A percentile compares a stretch with the other conserved stretches of the same genome.
Evolutionary conservation across 2,113 vertebrate species (phyloP).

Genomic region (Taurulus bubalis): DNA sequence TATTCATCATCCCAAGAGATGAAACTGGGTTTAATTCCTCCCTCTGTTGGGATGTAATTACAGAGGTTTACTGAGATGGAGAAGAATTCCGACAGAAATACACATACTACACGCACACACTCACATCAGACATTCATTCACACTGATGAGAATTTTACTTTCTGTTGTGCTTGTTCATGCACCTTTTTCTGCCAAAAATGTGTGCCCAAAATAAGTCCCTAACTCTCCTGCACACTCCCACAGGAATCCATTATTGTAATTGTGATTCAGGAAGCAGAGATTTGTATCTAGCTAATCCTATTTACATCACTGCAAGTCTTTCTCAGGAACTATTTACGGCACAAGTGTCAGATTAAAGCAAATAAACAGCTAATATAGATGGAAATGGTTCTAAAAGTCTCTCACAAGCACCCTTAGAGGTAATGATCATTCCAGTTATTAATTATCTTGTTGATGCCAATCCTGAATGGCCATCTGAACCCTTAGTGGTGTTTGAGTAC

Average conservation of each 20-base stretch:
- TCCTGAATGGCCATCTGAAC: constrained; percentile 56
- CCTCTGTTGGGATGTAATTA: constrained; percentile 79
- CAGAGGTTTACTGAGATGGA: constrained; percentile 80
- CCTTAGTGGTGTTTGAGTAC: constrained; percentile 47
- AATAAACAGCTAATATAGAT: constrained; percentile 61
- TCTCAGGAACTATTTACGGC: constrained; percentile 49
- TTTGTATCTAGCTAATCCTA: constrained; percentile 62
- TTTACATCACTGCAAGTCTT: constrained; percentile 49
- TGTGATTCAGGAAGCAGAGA: constrained; percentile 64
- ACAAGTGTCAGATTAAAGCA: constrained; percentile 49
- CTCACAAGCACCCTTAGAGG: constrained; percentile 37
- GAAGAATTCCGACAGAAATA: constrained; percentile 73
- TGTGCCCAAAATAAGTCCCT: constrained; percentile 45
- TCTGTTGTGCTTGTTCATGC: constrained; percentile 37
- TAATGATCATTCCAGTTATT: constrained; percentile 44
- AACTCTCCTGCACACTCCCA: constrained; percentile 12
- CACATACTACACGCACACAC: constrained; percentile 17
- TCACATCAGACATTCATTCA: constrained; percentile 24
- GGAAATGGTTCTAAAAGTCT: constrained; percentile 44
- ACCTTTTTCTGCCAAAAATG: constrained; percentile 32
- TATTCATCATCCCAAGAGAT: constrained; percentile 78
- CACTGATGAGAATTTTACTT: constrained; percentile 34
- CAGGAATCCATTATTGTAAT: constrained; percentile 50
- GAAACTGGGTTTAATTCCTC: constrained; percentile 78
- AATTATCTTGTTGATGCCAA: constrained; percentile 41